phyloP scores from a whole-genome alignment of 1,140 invertebrate species.

The Tetramorium parvispinum region DNA sequence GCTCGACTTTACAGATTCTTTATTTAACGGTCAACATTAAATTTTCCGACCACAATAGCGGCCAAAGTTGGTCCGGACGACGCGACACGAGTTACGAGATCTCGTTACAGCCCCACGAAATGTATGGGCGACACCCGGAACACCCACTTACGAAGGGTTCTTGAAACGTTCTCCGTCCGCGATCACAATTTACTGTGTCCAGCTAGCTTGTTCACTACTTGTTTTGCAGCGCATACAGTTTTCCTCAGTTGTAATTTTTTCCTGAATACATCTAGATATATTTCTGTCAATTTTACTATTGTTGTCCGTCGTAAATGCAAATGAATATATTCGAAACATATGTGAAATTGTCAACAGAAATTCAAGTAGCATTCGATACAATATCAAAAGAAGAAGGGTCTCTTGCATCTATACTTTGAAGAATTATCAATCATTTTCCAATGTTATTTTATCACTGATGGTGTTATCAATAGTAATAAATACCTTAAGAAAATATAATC shows the following conservation, averaged over 20 bases:
- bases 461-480: not conserved
- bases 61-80: constrained; percentile 63
- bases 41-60: constrained; percentile 66
- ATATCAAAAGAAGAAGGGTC: not conserved
- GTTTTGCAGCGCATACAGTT: constrained; percentile 37
- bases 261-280: not conserved
- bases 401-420: not conserved
- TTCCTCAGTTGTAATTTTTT: constrained; percentile 6
- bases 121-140: constrained; percentile 65
- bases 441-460: not conserved
- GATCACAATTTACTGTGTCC: constrained; percentile 43
- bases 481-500: not conserved
- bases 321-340: not conserved
- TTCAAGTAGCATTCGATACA: not conserved
- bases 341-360: not conserved
- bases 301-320: not conserved
- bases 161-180: constrained; percentile 35
- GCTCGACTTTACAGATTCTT: constrained; percentile 6
- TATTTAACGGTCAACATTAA: constrained; percentile 68
- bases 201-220: constrained; percentile 46
- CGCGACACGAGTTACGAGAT: constrained; percentile 70
- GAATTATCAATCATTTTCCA: not conserved
- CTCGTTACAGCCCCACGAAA: constrained; percentile 68
- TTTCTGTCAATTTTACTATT: not conserved
- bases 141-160: constrained; percentile 52